Evolutionary conservation across 2,113 vertebrate species (phyloP).

Genomic region (Anseranas semipalmata): DNA sequence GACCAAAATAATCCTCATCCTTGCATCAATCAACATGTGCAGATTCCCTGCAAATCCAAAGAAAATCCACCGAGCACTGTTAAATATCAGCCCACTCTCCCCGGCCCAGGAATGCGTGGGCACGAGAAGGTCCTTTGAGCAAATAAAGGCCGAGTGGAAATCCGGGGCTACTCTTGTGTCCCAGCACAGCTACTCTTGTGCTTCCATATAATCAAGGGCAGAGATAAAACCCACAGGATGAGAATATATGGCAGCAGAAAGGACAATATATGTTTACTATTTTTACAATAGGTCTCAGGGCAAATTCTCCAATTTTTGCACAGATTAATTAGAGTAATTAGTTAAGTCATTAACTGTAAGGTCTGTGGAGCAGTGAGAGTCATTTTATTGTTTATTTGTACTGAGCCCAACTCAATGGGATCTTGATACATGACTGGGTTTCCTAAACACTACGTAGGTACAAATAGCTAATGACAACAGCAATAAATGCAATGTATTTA

Average conservation of each 20-base stretch:
- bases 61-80: fast-evolving
- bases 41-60: background rate
- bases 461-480: background rate
- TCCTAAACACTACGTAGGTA: background rate
- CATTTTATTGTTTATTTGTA: background rate
- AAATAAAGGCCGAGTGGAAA: background rate
- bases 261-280: background rate
- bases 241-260: background rate
- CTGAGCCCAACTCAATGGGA: background rate
- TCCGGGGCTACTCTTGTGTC: background rate
- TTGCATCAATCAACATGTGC: fast-evolving
- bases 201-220: background rate
- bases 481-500: background rate
- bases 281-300: constrained; percentile 22
- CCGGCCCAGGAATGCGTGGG: background rate
- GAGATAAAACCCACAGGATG: background rate
- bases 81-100: background rate
- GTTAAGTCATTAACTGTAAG: constrained; percentile 27
- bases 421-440: background rate
- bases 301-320: background rate
- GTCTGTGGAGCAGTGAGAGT: background rate
- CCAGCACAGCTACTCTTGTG: background rate
- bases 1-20: background rate
- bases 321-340: constrained; percentile 35
- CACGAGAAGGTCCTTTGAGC: background rate